Evolutionary conservation across 2,888 invertebrate genomes (phyloP), one percentile per base, ranked within the genome.

Genomic region (Ischnus inquisitorius): DNA sequence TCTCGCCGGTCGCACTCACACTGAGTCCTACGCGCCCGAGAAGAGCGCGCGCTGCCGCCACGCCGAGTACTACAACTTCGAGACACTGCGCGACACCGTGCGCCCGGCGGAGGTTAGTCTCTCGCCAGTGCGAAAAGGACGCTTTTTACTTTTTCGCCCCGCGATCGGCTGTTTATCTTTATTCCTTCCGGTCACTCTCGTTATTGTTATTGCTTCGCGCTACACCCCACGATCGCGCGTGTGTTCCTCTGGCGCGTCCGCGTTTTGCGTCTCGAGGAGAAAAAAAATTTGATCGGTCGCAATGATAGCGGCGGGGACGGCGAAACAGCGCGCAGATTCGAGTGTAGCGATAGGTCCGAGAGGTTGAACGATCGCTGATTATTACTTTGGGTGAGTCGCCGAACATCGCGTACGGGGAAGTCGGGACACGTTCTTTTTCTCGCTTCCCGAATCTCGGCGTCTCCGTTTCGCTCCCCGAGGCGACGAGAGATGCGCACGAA

Each of bases 31-130:
- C 71, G 68, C 48, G 43, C 25, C 43, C 34, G 39, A 43, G 39
- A 34, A 48, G 57, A 41, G 14, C 22, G 68, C 28, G 68, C 64
- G 51, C 46, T n/a, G 19, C 54, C 10, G n/a, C 54, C 19, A 22
- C 54, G 54, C 54, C 54, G 16, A 51, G 6, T 16, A 51, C 51
- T 51, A 34, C 8, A 34, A 4, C 34, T 34, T 19, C 51, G 65
- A 74, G 46, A 74, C 67, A 57, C 39, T 48, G 77, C 82, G 71
- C 71, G 71, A 48, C 39, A 25, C 46, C 25, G 25, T 72, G 77
- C 60, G 68, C 72, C 82, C 10, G 28, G 19, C 16, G 39, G 41
- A 81, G 69, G 25, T 64, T 5, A 25, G 19, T 65, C 19, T 14
- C 19, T 19, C 28, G 6, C n/a, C 6, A n/a, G 41, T 16, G 16